Evolutionary conservation across 2,113 vertebrate genomes (phyloP).

Genomic region (Gadus chalcogrammus): DNA sequence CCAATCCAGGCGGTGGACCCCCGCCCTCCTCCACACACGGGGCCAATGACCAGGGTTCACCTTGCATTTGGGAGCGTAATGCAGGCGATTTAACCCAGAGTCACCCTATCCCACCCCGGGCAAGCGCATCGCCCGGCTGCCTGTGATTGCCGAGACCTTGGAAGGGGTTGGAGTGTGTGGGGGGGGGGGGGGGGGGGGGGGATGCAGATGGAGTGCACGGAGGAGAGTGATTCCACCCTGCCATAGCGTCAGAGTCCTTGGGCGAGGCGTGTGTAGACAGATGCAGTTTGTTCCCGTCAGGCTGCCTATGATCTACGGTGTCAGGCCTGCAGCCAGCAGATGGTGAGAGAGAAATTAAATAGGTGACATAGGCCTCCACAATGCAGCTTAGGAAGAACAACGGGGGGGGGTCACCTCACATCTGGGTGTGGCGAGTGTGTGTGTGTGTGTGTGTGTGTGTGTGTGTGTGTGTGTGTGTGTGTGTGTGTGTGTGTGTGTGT

Average conservation of each 20-base stretch:
- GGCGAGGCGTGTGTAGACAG: constrained; percentile 66
- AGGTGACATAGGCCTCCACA: constrained; percentile 60
- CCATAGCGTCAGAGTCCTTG: constrained; percentile 73
- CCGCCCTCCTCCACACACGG: too few relatives aligned
- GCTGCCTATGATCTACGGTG: constrained; percentile 65
- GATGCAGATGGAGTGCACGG: constrained; percentile 52
- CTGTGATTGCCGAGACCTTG: constrained; percentile 36
- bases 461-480: constrained; percentile 44
- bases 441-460: constrained; percentile 13
- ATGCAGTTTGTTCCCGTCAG: constrained; percentile 75
- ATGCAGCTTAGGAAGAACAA: constrained; percentile 52
- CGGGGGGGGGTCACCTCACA: too few relatives aligned
- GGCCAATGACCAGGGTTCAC: too few relatives aligned
- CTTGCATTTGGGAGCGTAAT: too few relatives aligned
- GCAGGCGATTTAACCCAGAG: too few relatives aligned
- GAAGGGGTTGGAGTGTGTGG: neutral
- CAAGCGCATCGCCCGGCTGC: neutral
- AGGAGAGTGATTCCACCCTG: constrained; percentile 46
- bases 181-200: neutral
- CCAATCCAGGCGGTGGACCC: too few relatives aligned
- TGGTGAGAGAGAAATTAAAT: constrained; percentile 73
- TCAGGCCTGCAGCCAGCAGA: constrained; percentile 72
- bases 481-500: too few relatives aligned
- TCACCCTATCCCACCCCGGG: neutral
- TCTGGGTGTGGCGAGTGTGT: too few relatives aligned